phyloP scores from a whole-genome alignment of 2,797 vertebrate species.

The Lophius americanus region DNA sequence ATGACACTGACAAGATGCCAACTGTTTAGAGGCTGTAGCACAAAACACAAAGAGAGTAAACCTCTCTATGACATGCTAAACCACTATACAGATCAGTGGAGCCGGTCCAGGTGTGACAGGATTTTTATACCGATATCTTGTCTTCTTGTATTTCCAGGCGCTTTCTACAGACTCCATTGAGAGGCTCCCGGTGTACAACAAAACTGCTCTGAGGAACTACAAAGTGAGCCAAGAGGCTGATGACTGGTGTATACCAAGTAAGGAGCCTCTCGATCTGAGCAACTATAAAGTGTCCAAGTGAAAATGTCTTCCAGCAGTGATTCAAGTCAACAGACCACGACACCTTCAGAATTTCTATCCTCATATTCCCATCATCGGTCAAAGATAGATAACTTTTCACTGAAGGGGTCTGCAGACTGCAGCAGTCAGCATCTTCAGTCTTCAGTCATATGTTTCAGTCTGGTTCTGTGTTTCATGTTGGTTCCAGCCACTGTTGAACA shows the following conservation, averaged over 20 bases:
- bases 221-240: conserved; percentile 90
- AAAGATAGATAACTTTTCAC: conserved; percentile 13
- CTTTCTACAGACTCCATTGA: conserved; percentile 95
- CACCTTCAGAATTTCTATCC: conserved; percentile 29
- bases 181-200: conserved; percentile 95
- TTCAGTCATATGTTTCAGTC: conserved; percentile 29
- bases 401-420: conserved; percentile 17
- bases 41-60: neutral
- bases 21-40: neutral
- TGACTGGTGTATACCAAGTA: conserved; percentile 95
- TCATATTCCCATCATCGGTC: conserved; percentile 19
- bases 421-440: conserved; percentile 8
- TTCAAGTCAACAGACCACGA: conserved; percentile 5
- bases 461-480: conserved; percentile 18
- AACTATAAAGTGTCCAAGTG: conserved; percentile 83
- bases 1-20: conserved; percentile 4
- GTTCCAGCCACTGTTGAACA: conserved; percentile 7
- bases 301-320: conserved; percentile 33
- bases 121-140: conserved; percentile 11
- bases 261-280: conserved; percentile 91
- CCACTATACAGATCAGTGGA: conserved; percentile 8
- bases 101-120: neutral
- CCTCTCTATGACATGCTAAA: neutral
- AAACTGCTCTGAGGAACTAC: conserved; percentile 93
- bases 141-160: conserved; percentile 77